Evolutionary conservation across 1,140 invertebrate species (phyloP).

Genomic region (Dreissena polymorpha): DNA sequence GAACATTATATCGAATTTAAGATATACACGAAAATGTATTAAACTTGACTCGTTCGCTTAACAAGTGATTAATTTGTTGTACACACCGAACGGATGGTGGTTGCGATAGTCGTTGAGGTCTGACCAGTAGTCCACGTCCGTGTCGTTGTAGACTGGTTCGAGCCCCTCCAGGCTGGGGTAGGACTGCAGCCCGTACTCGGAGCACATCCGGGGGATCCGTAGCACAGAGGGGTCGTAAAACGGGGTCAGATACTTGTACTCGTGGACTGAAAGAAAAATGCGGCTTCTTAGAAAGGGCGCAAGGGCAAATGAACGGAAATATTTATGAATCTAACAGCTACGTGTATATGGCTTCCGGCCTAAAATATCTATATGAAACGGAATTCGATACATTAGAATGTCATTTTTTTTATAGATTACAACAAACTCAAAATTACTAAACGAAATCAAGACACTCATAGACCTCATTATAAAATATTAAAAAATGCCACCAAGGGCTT

Average conservation of each 20-base stretch:
- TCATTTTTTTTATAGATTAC: too few species aligned
- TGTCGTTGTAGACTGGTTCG: constrained; percentile 50
- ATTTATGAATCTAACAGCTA: too few species aligned
- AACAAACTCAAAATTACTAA: too few species aligned
- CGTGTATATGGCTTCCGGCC: neutral
- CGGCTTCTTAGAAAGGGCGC: too few species aligned
- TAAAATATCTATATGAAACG: neutral
- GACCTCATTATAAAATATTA: too few species aligned
- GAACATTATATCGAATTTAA: too few species aligned
- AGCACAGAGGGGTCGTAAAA: constrained; percentile 93
- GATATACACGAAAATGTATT: too few species aligned
- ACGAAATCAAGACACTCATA: too few species aligned
- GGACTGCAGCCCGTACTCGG: constrained; percentile 97
- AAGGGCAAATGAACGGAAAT: too few species aligned
- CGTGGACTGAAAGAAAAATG: constrained; percentile 39
- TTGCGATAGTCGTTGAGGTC: constrained; percentile 64
- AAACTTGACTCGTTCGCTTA: too few species aligned
- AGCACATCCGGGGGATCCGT: constrained; percentile 91
- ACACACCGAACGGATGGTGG: constrained; percentile 64
- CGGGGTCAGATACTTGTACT: constrained; percentile 83
- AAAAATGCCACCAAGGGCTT: too few species aligned
- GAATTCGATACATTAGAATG: neutral
- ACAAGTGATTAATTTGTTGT: too few species aligned
- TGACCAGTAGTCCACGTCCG: constrained; percentile 57
- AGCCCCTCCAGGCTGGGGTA: constrained; percentile 70